Evolutionary conservation across 2,797 vertebrate species (phyloP).

Genomic region (Gouania willdenowi): DNA sequence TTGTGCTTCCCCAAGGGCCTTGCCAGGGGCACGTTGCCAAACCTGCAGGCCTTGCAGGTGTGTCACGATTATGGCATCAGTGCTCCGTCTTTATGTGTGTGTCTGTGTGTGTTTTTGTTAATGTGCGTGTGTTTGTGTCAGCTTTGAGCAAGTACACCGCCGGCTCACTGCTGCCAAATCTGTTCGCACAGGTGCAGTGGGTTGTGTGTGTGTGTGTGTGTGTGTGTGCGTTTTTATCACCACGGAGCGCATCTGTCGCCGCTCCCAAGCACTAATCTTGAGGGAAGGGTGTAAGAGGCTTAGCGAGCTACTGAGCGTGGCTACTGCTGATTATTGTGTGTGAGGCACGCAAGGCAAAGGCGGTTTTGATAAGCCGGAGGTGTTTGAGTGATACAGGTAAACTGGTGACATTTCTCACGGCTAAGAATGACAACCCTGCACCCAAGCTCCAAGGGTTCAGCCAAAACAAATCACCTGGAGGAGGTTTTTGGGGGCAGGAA

Average conservation of each 20-base stretch:
- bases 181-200: conserved; percentile 75
- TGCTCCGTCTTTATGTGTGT: background rate
- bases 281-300: conserved; percentile 84
- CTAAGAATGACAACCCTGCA: conserved; percentile 51
- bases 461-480: conserved; percentile 29
- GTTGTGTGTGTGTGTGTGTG: conserved; percentile 25
- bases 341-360: conserved; percentile 75
- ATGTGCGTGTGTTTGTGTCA: conserved; percentile 38
- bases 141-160: conserved; percentile 58
- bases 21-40: conserved; percentile 49
- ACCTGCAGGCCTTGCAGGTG: conserved; percentile 63
- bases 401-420: conserved; percentile 68
- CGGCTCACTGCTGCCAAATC: conserved; percentile 68
- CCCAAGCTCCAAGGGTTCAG: conserved; percentile 32
- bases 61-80: conserved; percentile 63
- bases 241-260: conserved; percentile 76
- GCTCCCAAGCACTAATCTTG: conserved; percentile 80
- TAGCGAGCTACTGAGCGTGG: conserved; percentile 78
- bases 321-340: conserved; percentile 80
- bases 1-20: conserved; percentile 46
- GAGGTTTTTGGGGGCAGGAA: conserved; percentile 7
- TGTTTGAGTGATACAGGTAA: conserved; percentile 80
- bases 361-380: conserved; percentile 78
- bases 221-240: conserved; percentile 69
- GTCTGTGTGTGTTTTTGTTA: conserved; percentile 33